Evolutionary conservation across 1,140 invertebrate species (phyloP), one percentile per base, ranked within the genome.

Genomic region (Globodera rostochiensis): DNA sequence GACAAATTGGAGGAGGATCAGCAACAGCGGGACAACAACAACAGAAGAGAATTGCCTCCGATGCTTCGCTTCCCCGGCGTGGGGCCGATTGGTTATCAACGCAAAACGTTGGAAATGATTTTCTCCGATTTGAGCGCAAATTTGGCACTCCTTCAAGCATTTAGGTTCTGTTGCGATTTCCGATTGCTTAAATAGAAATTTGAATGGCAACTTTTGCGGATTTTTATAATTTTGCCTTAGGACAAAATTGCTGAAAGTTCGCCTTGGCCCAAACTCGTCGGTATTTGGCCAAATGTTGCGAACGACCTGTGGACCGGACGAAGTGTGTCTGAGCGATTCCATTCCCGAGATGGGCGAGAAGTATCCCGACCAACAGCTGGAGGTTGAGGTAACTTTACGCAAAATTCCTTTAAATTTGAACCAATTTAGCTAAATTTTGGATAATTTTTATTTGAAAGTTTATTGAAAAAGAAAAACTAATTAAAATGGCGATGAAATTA

Each of bases 301-400:
- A 25, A 86, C 85, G 9, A 81, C 46, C 8, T 86, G 85, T 64
- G 64, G 74, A 25, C 49, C 69, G 8, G 85, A 86, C 77, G 86
- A 86, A 79, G 49, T 87, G n/a, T 86, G 85, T 50, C 70, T 86
- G 25, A 84, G 83, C 36, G 85, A 86, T 70, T 82, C 86, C 8
- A 82, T 86, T 25, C 83, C 86, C 19, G 85, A 86, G 71, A 73
- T 74, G 13, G 86, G 74, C 46, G 85, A 86, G 70, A 73, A 70
- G 50, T 87, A 87, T 46, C 85, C 85, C 6, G 80, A 87, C 60
- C 21, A 81, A 60, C 79, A 85, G 45, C 53, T 86, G 45, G 83
- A 85, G 57, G 66, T 87, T n/a, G 70, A 69, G 77, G 77, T 70
- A 50, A 50, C 60, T 36, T 25, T 8, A 6, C 46, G n/a, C 45